These are phyloP conservation scores for Polymixis lichenea DNA, from an alignment of 2,888 invertebrate species.

Conservation along the genomic window DNA sequence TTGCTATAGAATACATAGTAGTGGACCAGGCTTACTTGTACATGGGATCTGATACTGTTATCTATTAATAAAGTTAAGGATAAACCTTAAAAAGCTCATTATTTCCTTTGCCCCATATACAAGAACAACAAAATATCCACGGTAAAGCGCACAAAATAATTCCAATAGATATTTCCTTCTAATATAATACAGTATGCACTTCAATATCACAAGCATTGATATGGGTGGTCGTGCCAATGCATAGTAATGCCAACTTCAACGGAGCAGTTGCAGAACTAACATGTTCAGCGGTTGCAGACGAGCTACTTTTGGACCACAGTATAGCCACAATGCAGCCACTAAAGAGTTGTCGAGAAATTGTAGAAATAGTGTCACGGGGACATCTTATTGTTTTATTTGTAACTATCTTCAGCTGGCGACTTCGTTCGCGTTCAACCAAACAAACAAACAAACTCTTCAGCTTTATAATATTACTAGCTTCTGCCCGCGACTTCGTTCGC, in stretches of 20 bases:
- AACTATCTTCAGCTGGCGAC: too few species aligned
- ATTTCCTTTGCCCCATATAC: not conserved
- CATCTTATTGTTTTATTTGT: too few species aligned
- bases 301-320: not conserved
- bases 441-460: too few species aligned
- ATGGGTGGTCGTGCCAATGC: conserved; percentile 64
- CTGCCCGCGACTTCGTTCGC: too few species aligned
- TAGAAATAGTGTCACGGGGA: too few species aligned
- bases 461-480: too few species aligned
- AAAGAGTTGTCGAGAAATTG: not conserved
- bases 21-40: not conserved
- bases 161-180: conserved; percentile 25
- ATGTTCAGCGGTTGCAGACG: conserved; percentile 10
- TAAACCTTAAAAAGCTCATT: not conserved
- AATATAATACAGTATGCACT: conserved; percentile 32
- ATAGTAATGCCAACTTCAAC: conserved; percentile 62
- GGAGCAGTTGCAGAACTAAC: conserved; percentile 45
- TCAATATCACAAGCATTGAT: conserved; percentile 51
- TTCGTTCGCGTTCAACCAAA: too few species aligned
- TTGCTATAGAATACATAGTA: not conserved
- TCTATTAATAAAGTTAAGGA: not conserved
- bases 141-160: conserved; percentile 1
- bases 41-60: not conserved
- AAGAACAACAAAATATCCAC: not conserved
- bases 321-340: not conserved